Base-by-base conservation (phyloP, 2,797 vertebrate species). In the Gallinago solitaria region DNA sequence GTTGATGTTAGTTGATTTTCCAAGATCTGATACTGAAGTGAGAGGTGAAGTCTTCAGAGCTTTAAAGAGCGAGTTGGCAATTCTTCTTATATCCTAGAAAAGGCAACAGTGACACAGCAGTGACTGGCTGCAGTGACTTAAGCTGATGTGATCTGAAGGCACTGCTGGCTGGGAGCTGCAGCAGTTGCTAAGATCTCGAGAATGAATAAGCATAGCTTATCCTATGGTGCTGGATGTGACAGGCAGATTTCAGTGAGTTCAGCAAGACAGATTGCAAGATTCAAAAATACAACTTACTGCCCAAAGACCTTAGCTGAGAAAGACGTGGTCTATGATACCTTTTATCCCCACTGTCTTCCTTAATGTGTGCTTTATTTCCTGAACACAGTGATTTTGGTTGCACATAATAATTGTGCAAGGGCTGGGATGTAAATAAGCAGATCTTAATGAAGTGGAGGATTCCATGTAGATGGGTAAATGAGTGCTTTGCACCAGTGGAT, bases 41-140 rank as follows among this genome's bases (percentile, higher is more conserved):
- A 98, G 98, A 28, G 98, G 69, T 3, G 98, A 98, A 94, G 97
- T 96, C 97, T 98, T 99, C 97, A 99, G 97, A 75, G 97, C 98
- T 97, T 99, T 99, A 53, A 98, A 98, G 51, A 99, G 98, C 3
- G 98, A 99, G 92, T 97, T 98, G 64, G 99, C 98, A 67, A 99
- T 99, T 97, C 98, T 98, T 97, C 98, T 98, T 84, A 99, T 97
- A 89, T 99, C 99, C 99, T 99, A 87, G 76, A 45, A 93, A 88
- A 93, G 35, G 94, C 17, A 93, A 33, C 64, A 90, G 69, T 41
- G 77, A 45, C 74, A 95, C 54, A 83, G 60, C 81, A 61, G 81
- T 97, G 77, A 87, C 48, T 53, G 77, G 64, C 86, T 91, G 83
- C 83, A 68, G 20, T 41, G 67, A 32, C 30, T 88, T 87, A 33